phyloP scores from a whole-genome alignment of 2,888 invertebrate species.

The Chirona hameri region DNA sequence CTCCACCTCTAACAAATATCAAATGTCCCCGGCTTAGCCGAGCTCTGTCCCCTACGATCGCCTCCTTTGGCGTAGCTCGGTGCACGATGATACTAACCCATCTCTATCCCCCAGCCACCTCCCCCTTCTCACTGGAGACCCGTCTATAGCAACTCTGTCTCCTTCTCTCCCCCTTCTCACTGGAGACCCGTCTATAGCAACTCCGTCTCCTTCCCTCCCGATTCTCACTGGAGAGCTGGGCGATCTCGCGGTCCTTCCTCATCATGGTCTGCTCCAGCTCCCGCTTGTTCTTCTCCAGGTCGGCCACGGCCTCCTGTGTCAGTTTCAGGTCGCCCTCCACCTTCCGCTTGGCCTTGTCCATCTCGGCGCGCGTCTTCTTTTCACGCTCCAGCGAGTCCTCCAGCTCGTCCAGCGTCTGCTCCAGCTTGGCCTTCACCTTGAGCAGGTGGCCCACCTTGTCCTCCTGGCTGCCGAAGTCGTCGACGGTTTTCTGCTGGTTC shows the following conservation, averaged over 20 bases:
- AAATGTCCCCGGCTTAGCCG: no score
- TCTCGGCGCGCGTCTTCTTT: slow-evolving; percentile 54
- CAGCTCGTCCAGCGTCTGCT: slow-evolving; percentile 55
- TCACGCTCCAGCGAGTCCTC: slow-evolving; percentile 57
- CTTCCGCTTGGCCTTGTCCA: slow-evolving; percentile 56
- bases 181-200: no score
- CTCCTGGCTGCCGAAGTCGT: slow-evolving; percentile 85
- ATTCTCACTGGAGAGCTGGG: slow-evolving; percentile 83
- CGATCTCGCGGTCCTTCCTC: slow-evolving; percentile 98
- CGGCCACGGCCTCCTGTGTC: slow-evolving; percentile 51
- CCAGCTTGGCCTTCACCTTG: slow-evolving; percentile 93
- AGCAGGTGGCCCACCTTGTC: slow-evolving; percentile 99
- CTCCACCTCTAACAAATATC: no score
- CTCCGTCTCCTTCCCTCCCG: no score
- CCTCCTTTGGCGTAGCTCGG: no score
- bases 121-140: no score
- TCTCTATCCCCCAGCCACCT: no score
- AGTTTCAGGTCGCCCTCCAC: slow-evolving; percentile 56
- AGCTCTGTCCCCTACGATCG: no score
- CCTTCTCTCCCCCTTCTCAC: no score
- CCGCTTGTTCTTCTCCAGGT: slow-evolving; percentile 93
- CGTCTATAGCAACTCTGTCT: no score
- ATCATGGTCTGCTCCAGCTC: slow-evolving; percentile 91
- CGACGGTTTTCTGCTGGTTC: slow-evolving; percentile 84
- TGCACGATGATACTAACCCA: no score